phyloP scores from a whole-genome alignment of 1,140 invertebrate species.

The Drosophila subobscura region DNA sequence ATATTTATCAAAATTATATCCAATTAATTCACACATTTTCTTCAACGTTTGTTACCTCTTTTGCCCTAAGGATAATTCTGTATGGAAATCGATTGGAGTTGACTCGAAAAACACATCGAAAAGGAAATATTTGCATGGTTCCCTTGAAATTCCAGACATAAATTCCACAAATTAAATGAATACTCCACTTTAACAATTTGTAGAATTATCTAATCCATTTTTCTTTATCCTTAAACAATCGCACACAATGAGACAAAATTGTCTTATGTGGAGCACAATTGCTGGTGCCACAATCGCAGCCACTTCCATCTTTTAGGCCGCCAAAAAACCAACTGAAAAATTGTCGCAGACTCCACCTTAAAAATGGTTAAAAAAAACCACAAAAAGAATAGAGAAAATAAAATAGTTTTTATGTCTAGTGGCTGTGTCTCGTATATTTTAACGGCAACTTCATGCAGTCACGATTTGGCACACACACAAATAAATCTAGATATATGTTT shows the following conservation, averaged over 20 bases:
- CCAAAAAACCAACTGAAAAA: conserved; percentile 28
- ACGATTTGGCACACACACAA: conserved; percentile 68
- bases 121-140: too few species aligned
- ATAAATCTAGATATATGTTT: conserved; percentile 47
- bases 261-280: conserved; percentile 12
- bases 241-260: too few species aligned
- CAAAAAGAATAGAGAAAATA: too few species aligned
- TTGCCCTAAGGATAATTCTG: too few species aligned
- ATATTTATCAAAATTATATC: too few species aligned
- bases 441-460: conserved; percentile 79
- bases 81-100: too few species aligned
- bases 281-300: conserved; percentile 21
- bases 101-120: too few species aligned
- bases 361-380: conserved; percentile 47
- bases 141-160: too few species aligned
- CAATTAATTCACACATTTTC: too few species aligned
- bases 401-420: conserved; percentile 47
- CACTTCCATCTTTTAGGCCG: conserved; percentile 30
- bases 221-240: background rate
- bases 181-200: too few species aligned
- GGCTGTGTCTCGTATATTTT: conserved; percentile 56
- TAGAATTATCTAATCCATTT: background rate
- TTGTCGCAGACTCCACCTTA: conserved; percentile 70
- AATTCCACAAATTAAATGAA: too few species aligned
- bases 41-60: too few species aligned